These are phyloP conservation scores for Gnathochromis pfefferi DNA, from an alignment of 2,113 vertebrate genomes.

Conservation along the genomic window DNA sequence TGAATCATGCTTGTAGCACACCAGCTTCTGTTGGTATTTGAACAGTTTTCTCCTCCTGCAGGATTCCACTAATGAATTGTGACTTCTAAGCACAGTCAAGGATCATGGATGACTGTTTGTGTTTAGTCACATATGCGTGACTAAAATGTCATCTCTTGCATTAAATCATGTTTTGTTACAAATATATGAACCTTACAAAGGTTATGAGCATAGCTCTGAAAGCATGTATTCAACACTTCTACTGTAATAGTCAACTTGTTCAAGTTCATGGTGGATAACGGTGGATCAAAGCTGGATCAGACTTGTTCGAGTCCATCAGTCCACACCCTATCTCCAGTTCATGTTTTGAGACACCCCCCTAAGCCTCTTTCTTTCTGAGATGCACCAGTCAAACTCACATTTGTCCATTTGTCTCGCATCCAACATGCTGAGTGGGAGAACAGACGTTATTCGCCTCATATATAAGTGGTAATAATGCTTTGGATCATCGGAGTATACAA, in stretches of 20 bases:
- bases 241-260: background rate
- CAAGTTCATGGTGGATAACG: background rate
- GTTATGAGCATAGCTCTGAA: background rate
- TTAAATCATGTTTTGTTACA: background rate
- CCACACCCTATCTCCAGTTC: background rate
- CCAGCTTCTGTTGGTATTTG: background rate
- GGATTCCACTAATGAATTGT: background rate
- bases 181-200: background rate
- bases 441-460: background rate
- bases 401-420: background rate
- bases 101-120: background rate
- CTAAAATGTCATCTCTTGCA: background rate
- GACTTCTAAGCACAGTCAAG: background rate
- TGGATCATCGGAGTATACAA: background rate
- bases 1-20: background rate
- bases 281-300: background rate
- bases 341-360: background rate
- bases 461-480: background rate
- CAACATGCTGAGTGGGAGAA: background rate
- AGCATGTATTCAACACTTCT: background rate
- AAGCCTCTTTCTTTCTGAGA: background rate
- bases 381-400: background rate
- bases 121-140: background rate
- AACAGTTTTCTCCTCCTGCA: background rate
- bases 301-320: background rate